Evolutionary conservation across 1,140 invertebrate species (phyloP), one percentile per base, ranked within the genome.

Genomic region (Venturia canescens): DNA sequence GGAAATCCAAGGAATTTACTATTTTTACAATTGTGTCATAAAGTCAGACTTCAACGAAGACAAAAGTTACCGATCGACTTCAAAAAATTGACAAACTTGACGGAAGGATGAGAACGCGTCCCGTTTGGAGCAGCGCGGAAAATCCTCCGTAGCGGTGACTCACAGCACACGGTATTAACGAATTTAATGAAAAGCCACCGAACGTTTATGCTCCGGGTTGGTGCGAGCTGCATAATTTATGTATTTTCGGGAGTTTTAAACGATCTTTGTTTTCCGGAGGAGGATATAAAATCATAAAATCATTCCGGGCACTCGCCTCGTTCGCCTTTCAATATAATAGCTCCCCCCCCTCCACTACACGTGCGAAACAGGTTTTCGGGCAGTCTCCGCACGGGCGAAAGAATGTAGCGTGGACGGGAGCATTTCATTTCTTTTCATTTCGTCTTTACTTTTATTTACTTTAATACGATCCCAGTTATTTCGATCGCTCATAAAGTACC

Each of bases 261-360:
- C 21, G 21, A 57, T 57, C 53, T 57, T 57, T 57, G 53, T 57
- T 57, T 57, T 57, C 53, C 53, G 18, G 53, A 57, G 11, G 53
- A 57, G 53, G 53, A 44, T 44, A 44, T 44, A 44, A 44, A 44
- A 44, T 44, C 21, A 57, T 57, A 57, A 57, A 57, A 57, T 57
- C 53, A n/a, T 57, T 57, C 53, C 21, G 0, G 18, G 53, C 53
- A 21, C 4, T 57, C 53, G 53, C 53, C 53, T n/a, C 53, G 4
- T 13, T 57, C 53, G 53, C 53, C 53, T 57, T 23, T 57, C 53
- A 57, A 57, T 57, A 57, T 57, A 44, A 44, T 44, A 44, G 38
- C 53, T n/a, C n/a, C 53, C 53, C 53, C 53, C 9, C 16, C 21
- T 18, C 21, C 21, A 23, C 5, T 57, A 57, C 53, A 57, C 53